Evolutionary conservation across 2,888 invertebrate genomes (phyloP), one percentile per base, ranked within the genome.

Genomic region (Meloe dianella): DNA sequence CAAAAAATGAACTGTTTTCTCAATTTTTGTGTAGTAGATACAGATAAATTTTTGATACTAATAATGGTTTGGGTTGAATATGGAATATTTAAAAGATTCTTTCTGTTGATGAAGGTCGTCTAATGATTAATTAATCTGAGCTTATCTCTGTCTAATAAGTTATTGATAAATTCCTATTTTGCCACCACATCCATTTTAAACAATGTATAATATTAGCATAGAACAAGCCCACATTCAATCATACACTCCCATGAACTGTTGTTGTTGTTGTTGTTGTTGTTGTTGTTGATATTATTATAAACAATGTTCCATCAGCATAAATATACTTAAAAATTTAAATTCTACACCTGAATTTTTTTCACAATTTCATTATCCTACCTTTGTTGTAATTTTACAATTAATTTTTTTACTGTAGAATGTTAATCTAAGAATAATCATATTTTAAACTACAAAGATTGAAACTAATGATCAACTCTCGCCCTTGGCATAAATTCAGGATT

Each of bases 291-390:
- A n/a, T n/a, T n/a, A n/a, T n/a, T n/a, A n/a, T 5, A 54, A 54
- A 54, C 54, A 54, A 54, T 54, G 24, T 24, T 12, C 22, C 54
- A 54, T 54, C 54, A 24, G 54, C 54, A 54, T 54, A 54, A 54
- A 14, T 54, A 54, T 14, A 54, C 5, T 24, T 2, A 35, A 12
- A 54, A 47, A 20, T 20, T 20, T 2, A 47, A 24, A 24, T 22
- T 24, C 54, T 12, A 54, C 24, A 10, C 47, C 47, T 20, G 20
- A 47, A 20, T 20, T 22, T 41, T 41, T 1, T 2, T 4, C 47
- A 47, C 47, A 9, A 12, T 24, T 1, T 24, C 54, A 54, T 54
- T 54, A 22, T 24, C 54, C 54, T 54, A 54, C 54, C 5, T 6
- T 41, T 41, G 17, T 54, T 9, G 5, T 22, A 24, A 12, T 24